Conservation (phyloP, 2,888 invertebrate genomes). For the Julus scanicus region DNA sequence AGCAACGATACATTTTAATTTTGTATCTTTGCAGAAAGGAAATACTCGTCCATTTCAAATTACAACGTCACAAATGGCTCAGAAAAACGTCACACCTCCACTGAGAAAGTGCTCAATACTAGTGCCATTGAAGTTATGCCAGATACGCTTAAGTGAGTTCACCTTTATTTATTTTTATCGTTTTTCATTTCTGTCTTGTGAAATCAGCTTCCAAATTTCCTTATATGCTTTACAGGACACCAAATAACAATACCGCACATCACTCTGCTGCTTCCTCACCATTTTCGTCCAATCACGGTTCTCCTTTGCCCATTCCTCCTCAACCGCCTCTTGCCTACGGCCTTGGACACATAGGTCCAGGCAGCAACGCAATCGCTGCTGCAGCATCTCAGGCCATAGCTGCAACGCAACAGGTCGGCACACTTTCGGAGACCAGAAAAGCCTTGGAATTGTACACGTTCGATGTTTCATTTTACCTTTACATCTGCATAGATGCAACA, state of each 20-base stretch:
- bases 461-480: background rate
- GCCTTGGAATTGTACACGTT: background rate
- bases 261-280: constrained; percentile 57
- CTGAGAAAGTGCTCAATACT: constrained; percentile 55
- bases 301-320: constrained; percentile 53
- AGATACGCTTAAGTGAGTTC: constrained; percentile 49
- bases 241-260: constrained; percentile 47
- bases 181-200: too few relatives aligned
- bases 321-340: constrained; percentile 63
- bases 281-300: constrained; percentile 56
- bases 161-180: background rate
- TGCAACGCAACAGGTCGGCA: constrained; percentile 85
- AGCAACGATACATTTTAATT: background rate
- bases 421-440: background rate
- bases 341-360: constrained; percentile 86
- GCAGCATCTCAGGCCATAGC: constrained; percentile 97
- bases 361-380: constrained; percentile 87
- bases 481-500: constrained; percentile 64
- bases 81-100: constrained; percentile 56
- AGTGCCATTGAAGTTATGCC: constrained; percentile 49
- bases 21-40: constrained; percentile 56
- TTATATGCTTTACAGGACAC: constrained; percentile 37
- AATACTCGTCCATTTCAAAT: constrained; percentile 54
- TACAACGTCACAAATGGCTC: constrained; percentile 55
- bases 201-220: background rate